phyloP scores from a whole-genome alignment of 2,113 vertebrate genomes.

The Caloenas nicobarica region DNA sequence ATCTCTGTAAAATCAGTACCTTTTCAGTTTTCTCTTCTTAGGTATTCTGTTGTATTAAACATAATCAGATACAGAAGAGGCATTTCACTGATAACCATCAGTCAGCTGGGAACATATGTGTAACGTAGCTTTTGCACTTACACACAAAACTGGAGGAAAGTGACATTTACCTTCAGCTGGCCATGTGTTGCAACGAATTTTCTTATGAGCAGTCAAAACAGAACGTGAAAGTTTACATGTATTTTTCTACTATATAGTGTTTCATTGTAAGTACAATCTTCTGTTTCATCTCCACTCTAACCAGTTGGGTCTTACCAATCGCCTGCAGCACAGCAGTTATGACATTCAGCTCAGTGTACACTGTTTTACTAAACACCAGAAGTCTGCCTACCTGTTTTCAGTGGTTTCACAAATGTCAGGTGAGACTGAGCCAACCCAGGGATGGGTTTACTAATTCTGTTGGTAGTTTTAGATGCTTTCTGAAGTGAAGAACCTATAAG shows the following conservation, averaged over 20 bases:
- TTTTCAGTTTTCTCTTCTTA: neutral
- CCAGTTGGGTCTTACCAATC: neutral
- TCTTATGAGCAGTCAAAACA: neutral
- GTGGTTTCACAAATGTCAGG: conserved; percentile 84
- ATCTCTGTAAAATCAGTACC: neutral
- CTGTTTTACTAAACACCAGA: conserved; percentile 35
- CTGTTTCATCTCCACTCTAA: neutral
- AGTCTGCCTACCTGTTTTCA: conserved; percentile 81
- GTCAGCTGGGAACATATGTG: neutral
- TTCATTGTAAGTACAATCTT: neutral
- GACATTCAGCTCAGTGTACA: neutral
- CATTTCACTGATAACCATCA: neutral
- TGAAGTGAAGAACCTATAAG: conserved; percentile 62
- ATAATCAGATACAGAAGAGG: neutral
- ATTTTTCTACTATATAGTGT: neutral
- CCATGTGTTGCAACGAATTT: neutral
- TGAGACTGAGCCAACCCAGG: conserved; percentile 84
- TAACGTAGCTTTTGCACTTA: neutral
- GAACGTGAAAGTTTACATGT: neutral
- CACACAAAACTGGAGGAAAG: neutral
- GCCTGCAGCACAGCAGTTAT: neutral
- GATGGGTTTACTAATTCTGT: conserved; percentile 59
- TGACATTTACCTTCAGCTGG: neutral
- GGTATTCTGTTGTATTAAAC: neutral
- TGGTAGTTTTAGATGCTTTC: conserved; percentile 32